Evolutionary conservation across 1,140 invertebrate genomes (phyloP), one percentile per base, ranked within the genome.

Genomic region (Tetranychus cinnabarinus): DNA sequence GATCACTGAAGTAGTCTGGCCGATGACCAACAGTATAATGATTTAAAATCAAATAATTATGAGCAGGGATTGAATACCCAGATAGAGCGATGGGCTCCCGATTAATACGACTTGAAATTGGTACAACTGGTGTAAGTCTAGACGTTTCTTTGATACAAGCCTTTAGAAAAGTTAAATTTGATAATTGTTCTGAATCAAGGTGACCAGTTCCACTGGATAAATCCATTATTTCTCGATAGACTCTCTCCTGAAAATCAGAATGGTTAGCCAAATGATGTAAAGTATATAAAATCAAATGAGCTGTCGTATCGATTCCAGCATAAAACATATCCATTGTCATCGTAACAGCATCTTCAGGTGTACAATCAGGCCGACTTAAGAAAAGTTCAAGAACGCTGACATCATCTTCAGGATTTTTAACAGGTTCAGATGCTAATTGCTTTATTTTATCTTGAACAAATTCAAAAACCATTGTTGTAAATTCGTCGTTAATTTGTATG

Each of bases 251-350:
- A 31, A 68, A 61, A 5, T 70, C 66, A 34, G 68, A 69, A 61
- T 76, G 66, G 13, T 64, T 66, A 0, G 75, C 72, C 31, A 78
- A 68, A 48, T 68, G 66, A 65, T 74, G 74, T 0, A 72, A 55
- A 7, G 68, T 65, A 61, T 70, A 72, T 1, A 68, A 67, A 10
- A 75, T 63, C 1, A 73, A 65, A 39, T 69, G 71, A 2, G 74
- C 70, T 6, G 75, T 76, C 42, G 88, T 92, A 71, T 91, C 87
- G 47, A 90, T 80, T 56, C 86, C 86, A 39, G 85, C 88, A 63
- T 90, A 74, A 5, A 91, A 69, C 69, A 88, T 79, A 72, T 91
- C 88, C 37, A 83, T 81, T 35, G 83, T 78, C 75, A 88, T 80
- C 58, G 84, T 85, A 34, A 83, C 74, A 7, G 90, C 74, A 72